Conservation (phyloP, 23 tunicate genomes). For the Halocynthia aurantium region DNA sequence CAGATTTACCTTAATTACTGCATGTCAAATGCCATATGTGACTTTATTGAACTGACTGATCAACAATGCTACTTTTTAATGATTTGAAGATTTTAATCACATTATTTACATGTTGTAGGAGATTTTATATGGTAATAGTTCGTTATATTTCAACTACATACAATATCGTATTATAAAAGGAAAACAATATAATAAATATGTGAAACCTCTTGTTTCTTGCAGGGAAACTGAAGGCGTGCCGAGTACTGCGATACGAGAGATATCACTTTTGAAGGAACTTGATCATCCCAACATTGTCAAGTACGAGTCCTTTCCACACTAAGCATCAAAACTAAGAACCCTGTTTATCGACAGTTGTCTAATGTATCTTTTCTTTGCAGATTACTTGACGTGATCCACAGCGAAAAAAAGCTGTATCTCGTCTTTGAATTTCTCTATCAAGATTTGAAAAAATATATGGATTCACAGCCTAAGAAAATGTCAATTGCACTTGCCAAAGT, state of each 20-base stretch:
- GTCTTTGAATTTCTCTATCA: conserved; percentile 94
- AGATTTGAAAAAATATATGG: conserved; percentile 95
- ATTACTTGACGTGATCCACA: conserved; percentile 93
- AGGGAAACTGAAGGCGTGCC: conserved; percentile 99
- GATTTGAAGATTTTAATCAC: too few species aligned
- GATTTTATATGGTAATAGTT: too few species aligned
- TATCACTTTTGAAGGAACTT: conserved; percentile 95
- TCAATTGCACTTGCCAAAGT: conserved; percentile 78
- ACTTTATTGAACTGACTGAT: too few species aligned
- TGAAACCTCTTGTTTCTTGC: background rate
- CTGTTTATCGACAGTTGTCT: too few species aligned
- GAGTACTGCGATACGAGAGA: conserved; percentile 97
- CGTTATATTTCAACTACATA: too few species aligned
- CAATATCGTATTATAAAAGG: too few species aligned
- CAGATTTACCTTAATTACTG: too few species aligned
- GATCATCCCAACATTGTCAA: conserved; percentile 97
- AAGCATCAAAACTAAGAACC: background rate
- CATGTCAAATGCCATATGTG: too few species aligned
- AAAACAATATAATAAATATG: too few species aligned
- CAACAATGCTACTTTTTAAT: too few species aligned
- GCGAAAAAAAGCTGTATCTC: conserved; percentile 85
- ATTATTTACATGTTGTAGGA: too few species aligned
- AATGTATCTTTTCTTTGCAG: conserved; percentile 27
- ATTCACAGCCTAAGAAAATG: conserved; percentile 43
- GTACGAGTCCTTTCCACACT: conserved; percentile 13